Evolutionary conservation across 1,140 invertebrate genomes (phyloP), one percentile per base, ranked within the genome.

Genomic region (Hycleus phaleratus): DNA sequence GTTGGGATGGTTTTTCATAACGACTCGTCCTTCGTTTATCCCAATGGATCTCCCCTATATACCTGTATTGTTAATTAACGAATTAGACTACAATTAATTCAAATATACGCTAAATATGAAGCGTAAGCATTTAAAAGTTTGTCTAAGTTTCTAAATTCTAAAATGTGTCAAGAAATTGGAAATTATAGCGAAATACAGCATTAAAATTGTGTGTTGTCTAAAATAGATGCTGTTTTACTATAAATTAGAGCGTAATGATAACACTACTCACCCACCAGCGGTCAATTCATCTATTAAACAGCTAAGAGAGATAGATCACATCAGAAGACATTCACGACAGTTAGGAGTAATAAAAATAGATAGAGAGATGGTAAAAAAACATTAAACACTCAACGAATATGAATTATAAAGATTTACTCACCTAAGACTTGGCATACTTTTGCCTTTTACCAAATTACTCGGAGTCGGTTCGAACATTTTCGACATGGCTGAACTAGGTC

Each of bases 381-480:
- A 18, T 18, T 18, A 49, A 18, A 49, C n/a, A 49, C 11, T 32
- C 44, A 52, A 44, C 32, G 25, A 51, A 48, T 43, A 54, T n/a
- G 50, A 53, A 8, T 24, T 39, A 12, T 18, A 46, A 55, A 12
- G 25, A 38, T 38, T 12, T 56, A 65, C 75, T 75, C 80, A 93
- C 91, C 91, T 95, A 46, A 95, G 76, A 74, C 91, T 94, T 4
- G 93, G 93, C 91, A 95, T 94, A 78, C 91, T 94, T 77, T 94
- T 95, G 46, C 92, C 93, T 80, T 94, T 93, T 45, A 93, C 86
- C 32, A 95, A 76, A 74, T 88, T 90, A 55, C 84, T 85, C 1
- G 82, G 72, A 8, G 72, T 71, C 25, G 70, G 74, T 62, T 82
- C 77, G 57, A 81, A 81, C 54, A 80, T 77, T 69, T 80, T 82